These are phyloP conservation scores for Myiotriccus ornatus DNA, from an alignment of 2,797 vertebrate genomes.

Conservation along the genomic window DNA sequence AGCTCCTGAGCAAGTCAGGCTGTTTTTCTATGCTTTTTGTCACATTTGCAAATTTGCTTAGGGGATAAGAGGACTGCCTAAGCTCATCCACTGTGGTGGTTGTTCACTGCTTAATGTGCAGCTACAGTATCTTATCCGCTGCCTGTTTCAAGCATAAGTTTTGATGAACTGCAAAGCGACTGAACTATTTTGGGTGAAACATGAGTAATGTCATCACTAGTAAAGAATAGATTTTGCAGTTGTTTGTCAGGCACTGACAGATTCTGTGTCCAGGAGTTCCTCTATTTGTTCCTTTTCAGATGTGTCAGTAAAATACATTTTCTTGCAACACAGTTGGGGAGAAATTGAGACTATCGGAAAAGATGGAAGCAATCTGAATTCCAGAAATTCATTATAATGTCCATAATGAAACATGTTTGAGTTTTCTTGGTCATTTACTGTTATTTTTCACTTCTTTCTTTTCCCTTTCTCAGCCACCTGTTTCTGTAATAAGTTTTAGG, in stretches of 20 bases:
- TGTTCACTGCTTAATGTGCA: background rate
- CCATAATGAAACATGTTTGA: background rate
- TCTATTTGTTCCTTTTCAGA: background rate
- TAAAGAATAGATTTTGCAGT: background rate
- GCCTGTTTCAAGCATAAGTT: background rate
- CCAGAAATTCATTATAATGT: background rate
- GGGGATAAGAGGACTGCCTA: background rate
- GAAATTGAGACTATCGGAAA: background rate
- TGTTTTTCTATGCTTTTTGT: background rate
- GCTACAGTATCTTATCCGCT: background rate
- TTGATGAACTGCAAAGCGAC: background rate
- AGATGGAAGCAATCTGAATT: background rate
- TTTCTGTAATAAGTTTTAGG: background rate
- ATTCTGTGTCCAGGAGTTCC: background rate
- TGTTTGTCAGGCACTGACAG: background rate
- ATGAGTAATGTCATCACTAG: background rate
- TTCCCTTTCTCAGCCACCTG: background rate
- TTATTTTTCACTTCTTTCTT: background rate
- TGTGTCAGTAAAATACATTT: background rate
- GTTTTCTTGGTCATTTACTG: background rate
- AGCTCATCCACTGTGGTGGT: background rate
- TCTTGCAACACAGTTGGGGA: background rate
- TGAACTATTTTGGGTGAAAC: constrained; percentile 4
- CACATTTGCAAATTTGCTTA: background rate
- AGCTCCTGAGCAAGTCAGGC: background rate